Evolutionary conservation across 2,888 invertebrate species (phyloP), one percentile per base, ranked within the genome.

Genomic region (Brenthis hecate): DNA sequence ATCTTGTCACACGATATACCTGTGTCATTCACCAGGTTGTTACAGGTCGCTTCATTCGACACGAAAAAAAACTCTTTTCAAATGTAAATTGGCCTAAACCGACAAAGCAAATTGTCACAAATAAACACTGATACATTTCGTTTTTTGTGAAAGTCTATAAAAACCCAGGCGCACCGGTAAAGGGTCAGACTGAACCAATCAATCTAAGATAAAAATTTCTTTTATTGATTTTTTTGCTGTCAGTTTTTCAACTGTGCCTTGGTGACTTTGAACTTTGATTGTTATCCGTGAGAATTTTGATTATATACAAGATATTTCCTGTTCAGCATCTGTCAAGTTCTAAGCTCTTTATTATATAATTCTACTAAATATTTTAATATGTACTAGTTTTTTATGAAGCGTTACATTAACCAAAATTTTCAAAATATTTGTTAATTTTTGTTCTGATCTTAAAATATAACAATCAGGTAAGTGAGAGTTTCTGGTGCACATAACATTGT

Each of bases 71-170:
- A 83, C 81, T 79, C 85, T 81, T 89, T 92, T 92, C 87, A 91
- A 92, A 92, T 92, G 92, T 91, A 91, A 92, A 92, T 92, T 87
- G 83, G 85, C 82, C 86, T 81, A 83, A 87, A 89, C 92, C 92
- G 92, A 92, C 92, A 92, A 92, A 92, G 92, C 91, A 92, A 92
- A 92, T 92, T 92, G 92, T 92, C 92, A 92, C 92, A 92, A 92
- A 92, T 92, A 92, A 92, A 92, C 92, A 92, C 85, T 85, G 91
- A 89, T 91, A 87, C 89, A 84, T 88, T 87, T 84, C 78, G 82
- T 86, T 90, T 91, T 90, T 88, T 90, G 82, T 86, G 83, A 87
- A 88, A 87, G 86, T 82, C 76, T 81, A 88, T 81, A 91, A 91
- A 91, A 91, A 89, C 82, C 75, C 74, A 80, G 80, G 85, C 85